Conservation (phyloP, 1,140 invertebrate genomes). For the Saccostrea echinata region DNA sequence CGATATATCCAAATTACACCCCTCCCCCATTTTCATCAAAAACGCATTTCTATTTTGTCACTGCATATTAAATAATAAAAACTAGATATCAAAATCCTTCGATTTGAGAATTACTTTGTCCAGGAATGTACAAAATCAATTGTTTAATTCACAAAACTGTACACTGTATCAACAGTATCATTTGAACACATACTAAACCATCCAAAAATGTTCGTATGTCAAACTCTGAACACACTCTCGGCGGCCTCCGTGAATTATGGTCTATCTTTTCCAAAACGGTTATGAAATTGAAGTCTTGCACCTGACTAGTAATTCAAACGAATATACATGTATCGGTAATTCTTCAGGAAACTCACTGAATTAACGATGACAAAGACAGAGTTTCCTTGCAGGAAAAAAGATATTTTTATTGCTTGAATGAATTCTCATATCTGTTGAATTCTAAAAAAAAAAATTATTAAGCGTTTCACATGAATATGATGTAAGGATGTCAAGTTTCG, state of each 20-base stretch:
- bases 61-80: neutral
- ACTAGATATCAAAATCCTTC: neutral
- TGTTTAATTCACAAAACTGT: neutral
- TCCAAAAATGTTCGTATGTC: neutral
- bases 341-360: neutral
- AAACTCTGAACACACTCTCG: conserved; percentile 13
- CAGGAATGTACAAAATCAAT: neutral
- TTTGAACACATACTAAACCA: neutral
- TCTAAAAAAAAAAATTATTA: neutral
- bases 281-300: neutral
- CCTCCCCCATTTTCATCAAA: no score
- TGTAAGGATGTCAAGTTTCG: neutral
- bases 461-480: neutral
- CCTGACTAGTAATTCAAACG: neutral
- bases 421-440: neutral
- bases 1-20: no score
- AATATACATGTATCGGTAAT: no score
- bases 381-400: neutral
- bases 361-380: neutral
- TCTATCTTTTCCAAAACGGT: neutral
- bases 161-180: neutral
- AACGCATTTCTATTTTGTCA: no score
- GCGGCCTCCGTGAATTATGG: neutral
- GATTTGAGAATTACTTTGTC: neutral
- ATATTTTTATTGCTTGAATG: no score